Base-by-base conservation (phyloP, 2,888 invertebrate genomes). In the Oscheius sp. region DNA sequence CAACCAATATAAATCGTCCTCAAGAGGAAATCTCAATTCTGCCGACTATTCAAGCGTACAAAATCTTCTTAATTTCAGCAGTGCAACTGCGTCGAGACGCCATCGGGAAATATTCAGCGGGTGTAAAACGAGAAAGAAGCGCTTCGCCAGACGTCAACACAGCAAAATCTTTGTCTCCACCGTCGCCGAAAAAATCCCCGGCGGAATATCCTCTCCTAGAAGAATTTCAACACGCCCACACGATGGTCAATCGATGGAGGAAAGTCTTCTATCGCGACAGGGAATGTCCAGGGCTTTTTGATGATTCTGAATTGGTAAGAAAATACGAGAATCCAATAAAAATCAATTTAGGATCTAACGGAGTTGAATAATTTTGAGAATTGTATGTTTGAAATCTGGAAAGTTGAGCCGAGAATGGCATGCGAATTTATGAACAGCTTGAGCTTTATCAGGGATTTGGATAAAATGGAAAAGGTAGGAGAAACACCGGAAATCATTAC, bases 41-140 rank as follows among this genome's bases (percentile, higher is more conserved):
- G n/a, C n/a, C 52, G 16, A 25, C 18, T 5, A 2, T 16, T 49
- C 1, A 23, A 23, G 7, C 27, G 41, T 64, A 52, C 21, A 21
- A 23, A 0, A 63, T 12, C n/a, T 27, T 41, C 3, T 35, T 3
- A 6, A 6, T 35, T 76, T 49, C 70, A 84, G 85, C 85, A 23
- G 86, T 86, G 18, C 86, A 86, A 80, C 85, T 84, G 41, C 79
- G 86, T 21, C 75, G 86, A 13, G 86, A 86, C 52, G 86, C 86
- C 5, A 86, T 86, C 27, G 86, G 86, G 7, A 85, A 84, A 69
- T 86, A 85, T 70, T 85, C 85, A 9, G 76, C 76, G 3, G 79
- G 76, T 18, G 78, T 82, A 46, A 83, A 84, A 78, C 46, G 84
- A 83, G 68, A 46, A 43, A 55, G 56, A n/a, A n/a, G 35, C 52